A percentile compares a stretch with the other conserved stretches of the same genome.
These are phyloP conservation scores for Tolypeutes matacus DNA, from an alignment of 2,797 vertebrate genomes.

Conservation along the genomic window DNA sequence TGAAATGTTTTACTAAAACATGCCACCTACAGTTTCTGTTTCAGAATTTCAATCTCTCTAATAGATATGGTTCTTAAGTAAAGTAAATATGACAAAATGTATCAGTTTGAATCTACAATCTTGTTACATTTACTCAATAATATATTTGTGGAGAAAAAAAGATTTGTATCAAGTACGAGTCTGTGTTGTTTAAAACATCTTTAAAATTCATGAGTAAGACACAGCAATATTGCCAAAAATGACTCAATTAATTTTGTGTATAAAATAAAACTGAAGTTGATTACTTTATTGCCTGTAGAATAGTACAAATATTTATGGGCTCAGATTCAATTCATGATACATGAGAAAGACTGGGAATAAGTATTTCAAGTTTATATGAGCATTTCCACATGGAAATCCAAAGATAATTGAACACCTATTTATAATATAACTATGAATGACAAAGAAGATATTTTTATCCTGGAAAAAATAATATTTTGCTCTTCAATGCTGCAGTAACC, in stretches of 20 bases:
- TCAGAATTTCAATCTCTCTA: constrained; percentile 40
- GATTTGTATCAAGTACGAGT: background rate
- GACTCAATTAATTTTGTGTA: constrained; percentile 65
- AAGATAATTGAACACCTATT: background rate
- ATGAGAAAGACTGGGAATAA: constrained; percentile 62
- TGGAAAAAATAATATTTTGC: background rate
- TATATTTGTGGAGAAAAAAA: background rate
- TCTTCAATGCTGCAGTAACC: background rate
- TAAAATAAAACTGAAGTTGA: constrained; percentile 72
- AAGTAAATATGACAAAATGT: constrained; percentile 41
- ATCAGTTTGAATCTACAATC: constrained; percentile 48
- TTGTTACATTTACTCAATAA: constrained; percentile 48
- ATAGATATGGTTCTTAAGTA: background rate
- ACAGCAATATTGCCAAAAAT: constrained; percentile 31
- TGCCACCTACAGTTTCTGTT: background rate
- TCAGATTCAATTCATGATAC: constrained; percentile 56
- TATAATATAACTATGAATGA: constrained; percentile 1
- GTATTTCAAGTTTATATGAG: constrained; percentile 14
- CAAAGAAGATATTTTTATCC: background rate
- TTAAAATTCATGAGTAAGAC: constrained; percentile 63
- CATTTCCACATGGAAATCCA: constrained; percentile 6
- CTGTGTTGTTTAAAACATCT: constrained; percentile 57
- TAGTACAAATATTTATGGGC: constrained; percentile 34
- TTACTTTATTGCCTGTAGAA: constrained; percentile 54
- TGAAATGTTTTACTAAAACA: background rate